These are phyloP conservation scores for Campylomormyrus numenius DNA, from an alignment of 2,113 vertebrate genomes.

Conservation along the genomic window DNA sequence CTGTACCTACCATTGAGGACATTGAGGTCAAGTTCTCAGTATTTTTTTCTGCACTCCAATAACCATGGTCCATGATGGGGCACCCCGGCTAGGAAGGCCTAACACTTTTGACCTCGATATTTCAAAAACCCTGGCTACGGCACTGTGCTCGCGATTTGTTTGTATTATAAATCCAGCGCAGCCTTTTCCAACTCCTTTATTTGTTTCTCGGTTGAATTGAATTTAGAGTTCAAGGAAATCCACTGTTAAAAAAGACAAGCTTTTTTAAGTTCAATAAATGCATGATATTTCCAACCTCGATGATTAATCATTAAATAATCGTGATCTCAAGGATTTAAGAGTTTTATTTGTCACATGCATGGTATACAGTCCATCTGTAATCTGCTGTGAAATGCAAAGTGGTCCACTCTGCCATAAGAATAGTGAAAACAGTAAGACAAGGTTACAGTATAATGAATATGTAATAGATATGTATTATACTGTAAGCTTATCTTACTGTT, in stretches of 20 bases:
- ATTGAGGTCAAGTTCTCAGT: no score
- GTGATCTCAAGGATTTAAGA: neutral
- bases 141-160: no score
- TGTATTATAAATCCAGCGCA: neutral
- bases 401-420: neutral
- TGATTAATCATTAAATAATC: neutral
- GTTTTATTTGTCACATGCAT: neutral
- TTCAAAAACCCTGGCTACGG: no score
- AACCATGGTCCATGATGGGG: no score
- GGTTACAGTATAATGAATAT: neutral
- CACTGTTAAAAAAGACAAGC: neutral
- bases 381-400: neutral
- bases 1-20: no score
- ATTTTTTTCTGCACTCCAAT: no score
- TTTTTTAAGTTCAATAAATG: neutral
- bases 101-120: no score
- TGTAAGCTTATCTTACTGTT: neutral
- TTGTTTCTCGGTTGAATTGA: neutral
- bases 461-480: neutral
- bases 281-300: neutral
- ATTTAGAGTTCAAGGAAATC: neutral
- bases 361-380: neutral
- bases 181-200: neutral
- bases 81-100: no score
- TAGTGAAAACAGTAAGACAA: neutral